These are phyloP conservation scores for Boloria selene DNA, from an alignment of 2,888 invertebrate genomes.

Conservation along the genomic window DNA sequence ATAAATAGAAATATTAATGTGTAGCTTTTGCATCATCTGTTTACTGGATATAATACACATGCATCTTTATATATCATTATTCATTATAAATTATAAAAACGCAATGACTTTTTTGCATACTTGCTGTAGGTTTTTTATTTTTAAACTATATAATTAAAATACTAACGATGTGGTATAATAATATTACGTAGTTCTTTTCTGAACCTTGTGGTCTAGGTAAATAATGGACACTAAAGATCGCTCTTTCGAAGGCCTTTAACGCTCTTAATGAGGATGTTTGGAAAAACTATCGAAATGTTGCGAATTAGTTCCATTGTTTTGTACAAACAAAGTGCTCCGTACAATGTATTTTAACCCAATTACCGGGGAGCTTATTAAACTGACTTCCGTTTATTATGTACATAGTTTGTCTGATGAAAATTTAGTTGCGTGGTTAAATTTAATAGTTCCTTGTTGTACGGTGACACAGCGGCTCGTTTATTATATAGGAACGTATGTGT, in stretches of 20 bases:
- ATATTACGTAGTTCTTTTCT: no score
- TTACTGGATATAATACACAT: no score
- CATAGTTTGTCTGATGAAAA: slow-evolving; percentile 39
- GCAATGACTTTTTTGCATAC: no score
- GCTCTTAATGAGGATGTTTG: not conserved
- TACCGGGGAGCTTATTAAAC: slow-evolving; percentile 53
- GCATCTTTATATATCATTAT: no score
- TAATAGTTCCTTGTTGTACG: slow-evolving; percentile 38
- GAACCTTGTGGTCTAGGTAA: no score
- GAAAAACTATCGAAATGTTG: slow-evolving; percentile 40
- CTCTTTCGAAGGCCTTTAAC: not conserved
- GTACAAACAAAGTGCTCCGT: slow-evolving; percentile 43
- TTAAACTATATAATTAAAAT: no score
- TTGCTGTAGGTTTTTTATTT: no score
- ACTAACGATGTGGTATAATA: no score
- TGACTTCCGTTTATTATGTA: slow-evolving; percentile 41
- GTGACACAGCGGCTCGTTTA: slow-evolving; percentile 27
- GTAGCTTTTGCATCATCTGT: no score
- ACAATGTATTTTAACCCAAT: slow-evolving; percentile 55
- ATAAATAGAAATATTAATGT: no score
- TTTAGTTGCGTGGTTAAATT: slow-evolving; percentile 38
- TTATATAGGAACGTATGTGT: slow-evolving; percentile 17
- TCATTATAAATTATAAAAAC: no score
- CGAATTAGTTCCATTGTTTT: slow-evolving; percentile 46
- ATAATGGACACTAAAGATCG: no score